A percentile compares a stretch with the other conserved stretches of the same genome.
Conservation (phyloP, 2,888 invertebrate species). For the Octodonta nipae region DNA sequence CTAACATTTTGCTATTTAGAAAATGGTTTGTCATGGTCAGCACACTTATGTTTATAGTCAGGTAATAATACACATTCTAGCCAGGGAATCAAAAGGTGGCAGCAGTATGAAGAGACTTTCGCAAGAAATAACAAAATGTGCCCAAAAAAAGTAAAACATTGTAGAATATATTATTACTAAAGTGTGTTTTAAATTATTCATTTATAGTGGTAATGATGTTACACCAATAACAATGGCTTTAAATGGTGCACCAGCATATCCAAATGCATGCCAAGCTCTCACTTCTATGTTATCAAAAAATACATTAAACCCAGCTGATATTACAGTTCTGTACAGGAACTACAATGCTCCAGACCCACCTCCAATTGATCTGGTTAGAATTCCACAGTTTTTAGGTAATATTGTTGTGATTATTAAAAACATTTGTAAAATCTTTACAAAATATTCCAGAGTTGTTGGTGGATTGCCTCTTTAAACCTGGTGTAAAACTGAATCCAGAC, state of each 20-base stretch:
- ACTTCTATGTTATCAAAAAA: slow-evolving; percentile 92
- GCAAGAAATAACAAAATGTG: slow-evolving; percentile 92
- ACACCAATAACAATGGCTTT: slow-evolving; percentile 92
- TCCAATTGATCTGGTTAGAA: slow-evolving; percentile 83
- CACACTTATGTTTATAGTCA: slow-evolving; percentile 97
- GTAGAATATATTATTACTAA: slow-evolving; percentile 12
- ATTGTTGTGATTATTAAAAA: neutral
- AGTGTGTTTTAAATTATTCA: neutral
- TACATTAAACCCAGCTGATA: slow-evolving; percentile 93
- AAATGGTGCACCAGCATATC: slow-evolving; percentile 81
- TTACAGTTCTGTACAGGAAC: slow-evolving; percentile 79
- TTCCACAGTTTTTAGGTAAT: slow-evolving; percentile 82
- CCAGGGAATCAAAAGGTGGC: slow-evolving; percentile 81
- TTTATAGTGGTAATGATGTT: slow-evolving; percentile 74
- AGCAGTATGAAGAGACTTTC: slow-evolving; percentile 85
- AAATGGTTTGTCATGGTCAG: slow-evolving; percentile 98
- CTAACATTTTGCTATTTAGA: slow-evolving; percentile 41
- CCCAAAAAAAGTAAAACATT: slow-evolving; percentile 67
- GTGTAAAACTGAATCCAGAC: slow-evolving; percentile 88
- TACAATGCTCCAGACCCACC: slow-evolving; percentile 83
- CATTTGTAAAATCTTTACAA: too few relatives aligned
- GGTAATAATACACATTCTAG: slow-evolving; percentile 77
- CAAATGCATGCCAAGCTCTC: slow-evolving; percentile 81
- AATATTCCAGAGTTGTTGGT: slow-evolving; percentile 63
- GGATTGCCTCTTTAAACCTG: slow-evolving; percentile 85